Conservation (phyloP, 2,888 invertebrate species). For the Amphipyra tragopoginis region DNA sequence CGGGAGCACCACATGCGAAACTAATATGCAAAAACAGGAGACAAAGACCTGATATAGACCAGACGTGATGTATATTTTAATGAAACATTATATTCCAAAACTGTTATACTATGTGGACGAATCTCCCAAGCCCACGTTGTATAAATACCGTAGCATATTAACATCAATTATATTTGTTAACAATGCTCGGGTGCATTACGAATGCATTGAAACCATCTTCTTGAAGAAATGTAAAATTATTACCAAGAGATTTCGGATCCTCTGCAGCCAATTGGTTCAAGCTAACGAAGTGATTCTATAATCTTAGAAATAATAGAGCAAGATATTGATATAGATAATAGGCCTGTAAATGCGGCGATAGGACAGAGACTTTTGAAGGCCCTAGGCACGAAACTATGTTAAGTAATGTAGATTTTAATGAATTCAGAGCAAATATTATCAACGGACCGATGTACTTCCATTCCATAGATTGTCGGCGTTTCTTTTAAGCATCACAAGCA, state of each 20-base stretch:
- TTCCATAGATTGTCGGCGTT: too few relatives aligned
- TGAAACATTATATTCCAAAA: conserved; percentile 29
- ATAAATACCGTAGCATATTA: conserved; percentile 33
- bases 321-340: neutral
- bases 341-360: neutral
- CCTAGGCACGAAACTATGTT: neutral
- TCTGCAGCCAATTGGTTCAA: neutral
- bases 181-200: conserved; percentile 30
- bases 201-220: conserved; percentile 11
- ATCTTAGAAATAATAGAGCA: neutral
- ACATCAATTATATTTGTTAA: conserved; percentile 28
- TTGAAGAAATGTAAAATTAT: conserved; percentile 22
- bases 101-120: conserved; percentile 17
- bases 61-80: conserved; percentile 28
- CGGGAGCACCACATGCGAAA: conserved; percentile 12
- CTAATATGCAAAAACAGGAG: neutral
- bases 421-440: conserved; percentile 2
- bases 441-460: too few relatives aligned
- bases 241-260: conserved; percentile 4
- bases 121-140: conserved; percentile 19
- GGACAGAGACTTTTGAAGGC: neutral
- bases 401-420: neutral
- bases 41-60: neutral
- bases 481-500: too few relatives aligned
- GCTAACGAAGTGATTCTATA: neutral